Evolutionary conservation across 1,140 invertebrate genomes (phyloP).

Genomic region (Magallana ariakensis): DNA sequence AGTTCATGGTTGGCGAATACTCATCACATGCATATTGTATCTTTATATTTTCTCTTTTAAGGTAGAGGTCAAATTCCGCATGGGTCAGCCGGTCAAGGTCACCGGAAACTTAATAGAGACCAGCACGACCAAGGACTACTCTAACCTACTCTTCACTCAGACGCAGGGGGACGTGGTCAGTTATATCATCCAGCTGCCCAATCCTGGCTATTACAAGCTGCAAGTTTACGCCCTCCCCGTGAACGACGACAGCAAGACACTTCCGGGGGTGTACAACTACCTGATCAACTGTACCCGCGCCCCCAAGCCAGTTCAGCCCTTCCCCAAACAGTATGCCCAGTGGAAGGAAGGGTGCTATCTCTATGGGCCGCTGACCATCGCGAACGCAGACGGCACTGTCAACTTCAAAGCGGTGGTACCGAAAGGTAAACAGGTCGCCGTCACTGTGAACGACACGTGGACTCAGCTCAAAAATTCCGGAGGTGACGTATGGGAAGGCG

Average conservation of each 20-base stretch:
- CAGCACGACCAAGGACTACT: conserved; percentile 61
- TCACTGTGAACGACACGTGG: conserved; percentile 77
- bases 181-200: conserved; percentile 69
- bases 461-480: conserved; percentile 75
- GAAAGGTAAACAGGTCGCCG: conserved; percentile 74
- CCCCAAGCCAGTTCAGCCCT: conserved; percentile 69
- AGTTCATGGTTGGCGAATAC: too few species aligned
- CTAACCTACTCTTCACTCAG: conserved; percentile 73
- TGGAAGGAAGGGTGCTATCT: conserved; percentile 80
- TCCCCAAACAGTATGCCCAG: conserved; percentile 80
- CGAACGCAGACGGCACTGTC: conserved; percentile 61
- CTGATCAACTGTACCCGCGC: conserved; percentile 70
- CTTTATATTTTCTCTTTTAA: conserved; percentile 42
- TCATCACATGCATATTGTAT: too few species aligned
- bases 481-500: conserved; percentile 71
- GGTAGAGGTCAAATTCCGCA: conserved; percentile 72
- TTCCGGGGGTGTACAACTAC: conserved; percentile 79
- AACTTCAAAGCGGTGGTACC: conserved; percentile 76
- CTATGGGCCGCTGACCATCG: conserved; percentile 73
- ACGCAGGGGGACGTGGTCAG: conserved; percentile 63
- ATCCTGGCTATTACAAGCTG: conserved; percentile 76
- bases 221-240: conserved; percentile 76
- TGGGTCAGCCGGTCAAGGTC: conserved; percentile 66
- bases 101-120: conserved; percentile 72
- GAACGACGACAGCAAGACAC: conserved; percentile 73